Base-by-base conservation (phyloP, 1,140 invertebrate species). In the Drosophila setifemur region DNA sequence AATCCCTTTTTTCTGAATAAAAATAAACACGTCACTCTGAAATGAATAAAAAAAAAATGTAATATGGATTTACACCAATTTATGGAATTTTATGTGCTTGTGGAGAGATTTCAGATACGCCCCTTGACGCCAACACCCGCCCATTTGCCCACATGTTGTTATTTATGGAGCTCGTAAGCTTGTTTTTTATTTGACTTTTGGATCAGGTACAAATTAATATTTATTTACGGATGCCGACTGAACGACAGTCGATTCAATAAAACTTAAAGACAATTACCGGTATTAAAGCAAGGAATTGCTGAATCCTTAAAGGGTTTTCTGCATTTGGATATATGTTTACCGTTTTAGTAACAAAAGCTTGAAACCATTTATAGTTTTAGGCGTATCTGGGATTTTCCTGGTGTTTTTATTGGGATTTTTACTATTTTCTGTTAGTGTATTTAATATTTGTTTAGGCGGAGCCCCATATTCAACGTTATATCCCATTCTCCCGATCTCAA, bases 31-130 rank as follows among this genome's bases (percentile, higher is more conserved):
- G 16, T 48, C 69, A 40, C 29, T 31, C 37, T 67, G 48, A 53
- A 58, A 63, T 43, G 35, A 29, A 73, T 70, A 73, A 49, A 70
- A 79, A 49, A 70, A 79, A 79, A 70, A 70, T 78, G 73, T 73
- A 58, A 78, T 79, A 79, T 79, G 75, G 70, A 64, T 79, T 79
- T 79, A 31, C 33, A 52, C 53, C 75, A 57, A 79, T 79, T 79
- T 79, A 73, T 73, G 57, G 70, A 43, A 57, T 58, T 78, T 47
- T 42, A 58, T 55, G 47, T 43, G 55, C 54, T 33, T 19, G 54
- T 35, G 31, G 19, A 28, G 14, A 26, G 35, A 26, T 14, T 35
- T 33, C 19, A 4, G 37, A 7, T 4, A 18, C 11, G 4, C 39
- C 19, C 11, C 26, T 9, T 21, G n/a, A n/a, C 44, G 4, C 4